Conservation (phyloP, 1,140 invertebrate species). For the Lepidurus packardi region DNA sequence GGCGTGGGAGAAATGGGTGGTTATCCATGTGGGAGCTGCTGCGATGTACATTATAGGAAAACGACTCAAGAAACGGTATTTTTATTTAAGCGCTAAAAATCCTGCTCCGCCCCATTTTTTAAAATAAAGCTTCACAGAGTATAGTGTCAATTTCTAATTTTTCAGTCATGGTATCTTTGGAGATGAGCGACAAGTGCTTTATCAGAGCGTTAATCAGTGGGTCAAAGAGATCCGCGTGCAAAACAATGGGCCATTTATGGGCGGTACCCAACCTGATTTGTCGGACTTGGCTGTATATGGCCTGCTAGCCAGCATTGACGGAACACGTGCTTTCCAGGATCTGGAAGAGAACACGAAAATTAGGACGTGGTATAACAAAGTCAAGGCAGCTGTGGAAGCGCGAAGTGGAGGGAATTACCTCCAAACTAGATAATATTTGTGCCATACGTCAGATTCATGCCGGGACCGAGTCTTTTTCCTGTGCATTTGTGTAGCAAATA, state of each 20-base stretch:
- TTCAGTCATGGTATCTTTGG: slow-evolving; percentile 72
- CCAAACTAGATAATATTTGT: background rate
- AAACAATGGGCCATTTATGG: slow-evolving; percentile 59
- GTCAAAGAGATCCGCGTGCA: slow-evolving; percentile 61
- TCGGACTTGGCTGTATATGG: slow-evolving; percentile 92
- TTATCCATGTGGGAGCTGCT: slow-evolving; percentile 87
- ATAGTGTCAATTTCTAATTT: slow-evolving; percentile 38
- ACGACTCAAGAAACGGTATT: slow-evolving; percentile 68
- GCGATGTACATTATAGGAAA: slow-evolving; percentile 94
- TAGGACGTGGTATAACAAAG: slow-evolving; percentile 49
- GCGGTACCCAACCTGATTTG: slow-evolving; percentile 77
- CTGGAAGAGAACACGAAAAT: slow-evolving; percentile 66
- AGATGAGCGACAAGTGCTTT: slow-evolving; percentile 82
- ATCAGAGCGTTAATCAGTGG: slow-evolving; percentile 82
- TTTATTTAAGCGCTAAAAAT: background rate
- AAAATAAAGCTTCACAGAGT: slow-evolving; percentile 29
- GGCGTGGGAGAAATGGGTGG: slow-evolving; percentile 70
- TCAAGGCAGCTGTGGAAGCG: slow-evolving; percentile 44
- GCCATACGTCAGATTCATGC: background rate
- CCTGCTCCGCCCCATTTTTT: no score
- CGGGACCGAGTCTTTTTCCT: background rate
- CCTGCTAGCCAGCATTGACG: slow-evolving; percentile 88
- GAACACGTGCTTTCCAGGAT: slow-evolving; percentile 86
- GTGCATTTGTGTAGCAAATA: background rate
- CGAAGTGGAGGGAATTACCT: background rate